Percentiles rank a stretch among this genome's conserved stretches.
Conservation (phyloP, 2,797 vertebrate species). For the Tauraco hartlaubi region DNA sequence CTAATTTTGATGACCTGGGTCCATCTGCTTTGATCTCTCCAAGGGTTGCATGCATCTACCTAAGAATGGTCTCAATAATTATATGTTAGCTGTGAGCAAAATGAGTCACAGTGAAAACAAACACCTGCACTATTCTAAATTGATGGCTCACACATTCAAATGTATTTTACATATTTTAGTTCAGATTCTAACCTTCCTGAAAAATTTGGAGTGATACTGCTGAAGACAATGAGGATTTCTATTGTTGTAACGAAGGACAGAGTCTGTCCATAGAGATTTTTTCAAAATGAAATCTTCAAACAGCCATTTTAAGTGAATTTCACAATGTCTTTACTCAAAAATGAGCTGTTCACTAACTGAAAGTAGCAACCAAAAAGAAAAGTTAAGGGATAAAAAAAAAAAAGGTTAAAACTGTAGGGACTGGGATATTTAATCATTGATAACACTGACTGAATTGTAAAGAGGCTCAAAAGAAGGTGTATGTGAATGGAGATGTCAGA, state of each 20-base stretch:
- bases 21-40: background rate
- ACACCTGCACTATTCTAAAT: background rate
- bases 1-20: background rate
- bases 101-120: conserved; percentile 24
- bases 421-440: conserved; percentile 66
- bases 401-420: conserved; percentile 65
- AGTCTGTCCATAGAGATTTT: conserved; percentile 31
- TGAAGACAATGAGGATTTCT: conserved; percentile 61
- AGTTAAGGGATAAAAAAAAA: conserved; percentile 51
- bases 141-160: background rate
- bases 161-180: background rate
- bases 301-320: conserved; percentile 57
- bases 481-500: conserved; percentile 73
- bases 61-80: background rate
- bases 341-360: conserved; percentile 45
- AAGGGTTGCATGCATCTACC: background rate
- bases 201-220: conserved; percentile 14
- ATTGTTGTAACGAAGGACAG: conserved; percentile 53
- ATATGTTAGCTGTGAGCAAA: background rate
- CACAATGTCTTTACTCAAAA: conserved; percentile 62
- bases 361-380: conserved; percentile 58
- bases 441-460: conserved; percentile 64
- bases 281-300: conserved; percentile 58
- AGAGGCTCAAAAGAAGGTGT: conserved; percentile 65
- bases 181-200: background rate